A percentile compares a stretch with the other conserved stretches of the same genome.
Conservation (phyloP, 1,140 invertebrate species). For the Diprion similis region DNA sequence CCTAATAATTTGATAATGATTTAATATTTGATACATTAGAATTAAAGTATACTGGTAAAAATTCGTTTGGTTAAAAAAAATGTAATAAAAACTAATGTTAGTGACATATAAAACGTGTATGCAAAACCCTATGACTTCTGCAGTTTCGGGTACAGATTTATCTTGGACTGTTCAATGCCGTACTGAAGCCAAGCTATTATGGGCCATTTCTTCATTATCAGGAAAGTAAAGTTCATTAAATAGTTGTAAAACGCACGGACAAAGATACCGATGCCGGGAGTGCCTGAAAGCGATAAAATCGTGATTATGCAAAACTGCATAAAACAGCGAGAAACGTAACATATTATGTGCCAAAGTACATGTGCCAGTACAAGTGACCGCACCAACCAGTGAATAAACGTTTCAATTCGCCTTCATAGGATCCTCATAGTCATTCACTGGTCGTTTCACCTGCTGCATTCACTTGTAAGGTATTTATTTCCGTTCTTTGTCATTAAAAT, state of each 20-base stretch:
- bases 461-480: neutral
- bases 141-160: slow-evolving; percentile 21
- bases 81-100: no score
- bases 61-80: no score
- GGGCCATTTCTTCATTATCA: slow-evolving; percentile 25
- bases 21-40: no score
- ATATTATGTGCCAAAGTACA: slow-evolving; percentile 11
- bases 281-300: slow-evolving; percentile 28
- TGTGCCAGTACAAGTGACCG: slow-evolving; percentile 10
- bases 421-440: slow-evolving; percentile 6
- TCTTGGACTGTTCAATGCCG: slow-evolving; percentile 17
- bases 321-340: neutral
- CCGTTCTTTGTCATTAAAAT: no score
- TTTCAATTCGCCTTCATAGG: neutral
- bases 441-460: slow-evolving; percentile 11
- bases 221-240: neutral
- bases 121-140: no score
- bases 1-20: no score
- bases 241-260: slow-evolving; percentile 24
- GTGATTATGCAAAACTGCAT: neutral
- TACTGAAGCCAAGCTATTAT: slow-evolving; percentile 27
- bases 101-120: no score
- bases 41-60: no score
- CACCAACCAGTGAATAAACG: slow-evolving; percentile 1
- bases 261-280: slow-evolving; percentile 32